Conservation (phyloP, 2,113 vertebrate species). For the Coregonus clupeaformis region DNA sequence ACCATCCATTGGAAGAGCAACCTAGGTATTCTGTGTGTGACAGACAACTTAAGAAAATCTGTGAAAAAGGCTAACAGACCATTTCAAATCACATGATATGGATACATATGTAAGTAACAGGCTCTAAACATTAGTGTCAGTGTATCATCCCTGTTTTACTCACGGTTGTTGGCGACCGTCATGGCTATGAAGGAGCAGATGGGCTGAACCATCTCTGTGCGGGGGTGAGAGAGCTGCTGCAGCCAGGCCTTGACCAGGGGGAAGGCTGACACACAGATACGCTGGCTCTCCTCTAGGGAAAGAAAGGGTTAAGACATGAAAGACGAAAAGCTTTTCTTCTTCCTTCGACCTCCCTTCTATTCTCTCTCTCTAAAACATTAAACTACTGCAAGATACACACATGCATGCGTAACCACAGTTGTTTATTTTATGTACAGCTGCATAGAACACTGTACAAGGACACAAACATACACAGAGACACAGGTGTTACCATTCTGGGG, state of each 20-base stretch:
- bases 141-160: conserved; percentile 57
- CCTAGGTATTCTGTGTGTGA: too few relatives aligned
- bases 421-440: neutral
- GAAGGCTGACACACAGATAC: conserved; percentile 81
- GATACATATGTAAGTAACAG: neutral
- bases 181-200: conserved; percentile 91
- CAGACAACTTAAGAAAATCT: too few relatives aligned
- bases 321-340: conserved; percentile 13
- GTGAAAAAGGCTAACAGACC: too few relatives aligned
- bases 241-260: conserved; percentile 80
- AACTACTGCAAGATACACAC: neutral
- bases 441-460: neutral
- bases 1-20: too few relatives aligned
- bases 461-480: neutral
- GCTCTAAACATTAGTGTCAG: neutral
- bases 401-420: neutral
- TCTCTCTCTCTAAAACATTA: neutral
- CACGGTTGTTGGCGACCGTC: conserved; percentile 91
- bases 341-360: neutral
- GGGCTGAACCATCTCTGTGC: conserved; percentile 81
- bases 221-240: conserved; percentile 61
- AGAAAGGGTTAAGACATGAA: neutral
- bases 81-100: too few relatives aligned
- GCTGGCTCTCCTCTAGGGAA: conserved; percentile 86
- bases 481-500: conserved; percentile 86